A percentile compares a stretch with the other conserved stretches of the same genome.
Conservation (phyloP, 2,888 invertebrate species). For the Phymatocera aterrima region DNA sequence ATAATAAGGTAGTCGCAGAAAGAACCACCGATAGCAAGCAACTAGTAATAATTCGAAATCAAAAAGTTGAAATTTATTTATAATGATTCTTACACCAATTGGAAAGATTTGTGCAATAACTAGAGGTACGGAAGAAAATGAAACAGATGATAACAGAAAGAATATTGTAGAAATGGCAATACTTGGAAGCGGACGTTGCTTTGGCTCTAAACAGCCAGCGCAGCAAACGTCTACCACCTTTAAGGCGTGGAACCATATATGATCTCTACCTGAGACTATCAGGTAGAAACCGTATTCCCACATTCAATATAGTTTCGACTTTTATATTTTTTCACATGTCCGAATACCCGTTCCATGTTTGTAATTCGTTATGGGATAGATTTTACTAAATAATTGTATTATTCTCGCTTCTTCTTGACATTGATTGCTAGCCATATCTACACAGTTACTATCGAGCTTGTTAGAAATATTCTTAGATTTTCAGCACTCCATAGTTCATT, state of each 20-base stretch:
- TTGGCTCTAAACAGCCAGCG: slow-evolving; percentile 84
- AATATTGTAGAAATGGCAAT: slow-evolving; percentile 73
- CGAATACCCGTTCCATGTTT: slow-evolving; percentile 18
- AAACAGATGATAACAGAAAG: slow-evolving; percentile 66
- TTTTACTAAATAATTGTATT: too few species aligned
- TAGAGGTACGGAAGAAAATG: slow-evolving; percentile 51
- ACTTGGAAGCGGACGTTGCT: slow-evolving; percentile 86
- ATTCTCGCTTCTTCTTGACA: slow-evolving; percentile 18
- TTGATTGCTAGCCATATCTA: slow-evolving; percentile 25
- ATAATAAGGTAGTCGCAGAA: neutral
- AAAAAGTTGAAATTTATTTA: neutral
- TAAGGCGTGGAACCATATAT: slow-evolving; percentile 88
- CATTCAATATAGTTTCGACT: slow-evolving; percentile 56
- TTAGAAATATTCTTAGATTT: slow-evolving; percentile 69
- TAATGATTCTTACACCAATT: neutral
- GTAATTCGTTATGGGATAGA: slow-evolving; percentile 22
- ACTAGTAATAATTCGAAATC: neutral
- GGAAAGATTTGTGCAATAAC: neutral
- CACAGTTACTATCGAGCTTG: slow-evolving; percentile 57
- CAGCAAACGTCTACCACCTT: slow-evolving; percentile 88
- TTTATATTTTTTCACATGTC: slow-evolving; percentile 49
- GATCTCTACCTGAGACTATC: slow-evolving; percentile 92
- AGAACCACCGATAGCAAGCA: neutral
- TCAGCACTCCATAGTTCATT: slow-evolving; percentile 60
- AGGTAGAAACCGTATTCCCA: slow-evolving; percentile 80